Percentiles rank a stretch among this genome's conserved stretches.
Conservation (phyloP, 2,888 invertebrate species). For the Ophonus ardosiacus region DNA sequence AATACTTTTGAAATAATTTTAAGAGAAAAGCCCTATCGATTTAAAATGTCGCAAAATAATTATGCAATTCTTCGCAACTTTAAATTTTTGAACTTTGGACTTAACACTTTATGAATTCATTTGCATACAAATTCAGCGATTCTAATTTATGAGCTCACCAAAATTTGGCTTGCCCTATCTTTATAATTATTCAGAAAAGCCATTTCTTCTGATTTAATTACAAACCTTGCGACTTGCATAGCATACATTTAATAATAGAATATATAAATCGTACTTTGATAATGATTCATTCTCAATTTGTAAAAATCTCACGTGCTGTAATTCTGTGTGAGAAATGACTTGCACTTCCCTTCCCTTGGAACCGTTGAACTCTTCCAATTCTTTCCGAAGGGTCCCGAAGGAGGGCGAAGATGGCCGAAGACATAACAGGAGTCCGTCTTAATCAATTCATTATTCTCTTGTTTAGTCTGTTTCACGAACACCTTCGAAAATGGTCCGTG, state of each 20-base stretch:
- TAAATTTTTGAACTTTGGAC: constrained; percentile 50
- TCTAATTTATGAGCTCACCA: constrained; percentile 33
- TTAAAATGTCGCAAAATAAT: background rate
- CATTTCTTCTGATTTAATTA: constrained; percentile 23
- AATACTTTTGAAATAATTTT: background rate
- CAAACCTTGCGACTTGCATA: background rate
- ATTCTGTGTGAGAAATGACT: no score
- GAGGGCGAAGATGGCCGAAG: background rate
- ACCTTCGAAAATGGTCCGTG: constrained; percentile 48
- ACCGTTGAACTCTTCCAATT: background rate
- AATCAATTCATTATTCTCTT: constrained; percentile 54
- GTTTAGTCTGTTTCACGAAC: constrained; percentile 49
- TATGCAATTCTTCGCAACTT: constrained; percentile 5
- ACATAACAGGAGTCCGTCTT: constrained; percentile 38
- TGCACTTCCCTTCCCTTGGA: background rate
- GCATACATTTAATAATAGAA: no score
- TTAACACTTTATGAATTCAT: constrained; percentile 57
- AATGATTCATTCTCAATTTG: no score
- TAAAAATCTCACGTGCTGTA: no score
- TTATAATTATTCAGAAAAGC: constrained; percentile 41
- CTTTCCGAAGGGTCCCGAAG: background rate
- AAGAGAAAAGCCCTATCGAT: background rate
- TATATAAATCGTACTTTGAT: no score
- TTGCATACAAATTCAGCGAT: constrained; percentile 49
- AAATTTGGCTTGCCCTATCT: constrained; percentile 33